Conservation (phyloP, 2,888 invertebrate species). For the Drosophila hamatofila region DNA sequence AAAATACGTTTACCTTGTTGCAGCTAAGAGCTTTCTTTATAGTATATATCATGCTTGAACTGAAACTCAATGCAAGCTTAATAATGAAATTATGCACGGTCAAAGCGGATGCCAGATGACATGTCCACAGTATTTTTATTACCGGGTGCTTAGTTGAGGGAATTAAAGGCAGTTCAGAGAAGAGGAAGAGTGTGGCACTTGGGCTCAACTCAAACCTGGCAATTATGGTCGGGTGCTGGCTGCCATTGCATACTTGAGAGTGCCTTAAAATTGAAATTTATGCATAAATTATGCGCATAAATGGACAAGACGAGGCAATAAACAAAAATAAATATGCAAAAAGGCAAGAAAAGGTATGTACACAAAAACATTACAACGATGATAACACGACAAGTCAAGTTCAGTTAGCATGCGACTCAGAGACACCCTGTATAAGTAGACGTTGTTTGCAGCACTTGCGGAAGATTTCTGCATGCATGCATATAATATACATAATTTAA, state of each 20-base stretch:
- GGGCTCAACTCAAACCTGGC: too few species aligned
- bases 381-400: background rate
- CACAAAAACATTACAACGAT: constrained; percentile 12
- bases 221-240: background rate
- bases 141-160: constrained; percentile 46
- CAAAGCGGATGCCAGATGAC: constrained; percentile 25
- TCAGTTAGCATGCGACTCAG: background rate
- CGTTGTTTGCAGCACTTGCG: too few species aligned
- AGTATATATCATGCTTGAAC: background rate
- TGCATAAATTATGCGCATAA: constrained; percentile 79
- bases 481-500: background rate
- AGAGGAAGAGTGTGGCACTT: too few species aligned
- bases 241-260: constrained; percentile 47
- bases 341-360: constrained; percentile 9
- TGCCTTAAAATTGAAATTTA: constrained; percentile 73
- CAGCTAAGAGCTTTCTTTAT: constrained; percentile 3
- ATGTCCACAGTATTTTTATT: constrained; percentile 17
- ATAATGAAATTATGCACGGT: constrained; percentile 37
- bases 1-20: constrained; percentile 7
- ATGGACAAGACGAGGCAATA: constrained; percentile 73
- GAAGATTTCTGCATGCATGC: background rate
- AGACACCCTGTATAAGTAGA: constrained; percentile 1
- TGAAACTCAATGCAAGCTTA: constrained; percentile 2
- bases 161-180: constrained; percentile 46
- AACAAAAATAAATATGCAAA: constrained; percentile 63